Conservation (phyloP, 2,888 invertebrate species). For the Meliscaeva auricollis region DNA sequence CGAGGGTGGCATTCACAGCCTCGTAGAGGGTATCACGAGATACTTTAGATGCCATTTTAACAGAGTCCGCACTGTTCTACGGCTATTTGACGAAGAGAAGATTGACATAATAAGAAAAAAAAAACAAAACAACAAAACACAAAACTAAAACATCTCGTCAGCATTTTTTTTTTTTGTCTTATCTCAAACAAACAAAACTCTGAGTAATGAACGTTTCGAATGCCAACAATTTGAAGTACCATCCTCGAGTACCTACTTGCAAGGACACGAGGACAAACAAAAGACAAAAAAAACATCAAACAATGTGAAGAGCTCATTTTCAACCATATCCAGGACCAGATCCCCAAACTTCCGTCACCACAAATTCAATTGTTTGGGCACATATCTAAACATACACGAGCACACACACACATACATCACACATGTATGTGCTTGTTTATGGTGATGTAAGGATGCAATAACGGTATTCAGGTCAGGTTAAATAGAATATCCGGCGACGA, state of each 20-base stretch:
- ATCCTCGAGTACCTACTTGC: neutral
- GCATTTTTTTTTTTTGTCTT: conserved; percentile 9
- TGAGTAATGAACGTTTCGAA: conserved; percentile 23
- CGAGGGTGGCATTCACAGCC: no score
- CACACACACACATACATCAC: neutral
- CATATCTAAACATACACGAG: neutral
- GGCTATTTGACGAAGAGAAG: no score
- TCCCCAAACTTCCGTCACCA: conserved; percentile 11
- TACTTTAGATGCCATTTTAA: no score
- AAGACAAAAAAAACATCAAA: conserved; percentile 21
- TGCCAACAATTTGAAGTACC: conserved; percentile 22
- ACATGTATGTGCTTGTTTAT: conserved; percentile 8
- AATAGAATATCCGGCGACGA: conserved; percentile 40
- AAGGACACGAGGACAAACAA: neutral
- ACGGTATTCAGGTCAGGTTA: conserved; percentile 61
- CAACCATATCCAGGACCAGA: neutral
- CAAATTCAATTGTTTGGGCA: conserved; percentile 28
- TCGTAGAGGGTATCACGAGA: no score
- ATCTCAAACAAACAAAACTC: conserved; percentile 18
- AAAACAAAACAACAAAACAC: neutral
- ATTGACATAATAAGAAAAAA: neutral
- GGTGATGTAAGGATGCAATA: conserved; percentile 30
- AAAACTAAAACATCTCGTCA: neutral
- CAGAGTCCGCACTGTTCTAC: no score
- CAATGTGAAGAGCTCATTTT: conserved; percentile 27